A percentile compares a stretch with the other conserved stretches of the same genome.
These are phyloP conservation scores for Drosophila tristis DNA, from an alignment of 1,140 invertebrate genomes.

Conservation along the genomic window DNA sequence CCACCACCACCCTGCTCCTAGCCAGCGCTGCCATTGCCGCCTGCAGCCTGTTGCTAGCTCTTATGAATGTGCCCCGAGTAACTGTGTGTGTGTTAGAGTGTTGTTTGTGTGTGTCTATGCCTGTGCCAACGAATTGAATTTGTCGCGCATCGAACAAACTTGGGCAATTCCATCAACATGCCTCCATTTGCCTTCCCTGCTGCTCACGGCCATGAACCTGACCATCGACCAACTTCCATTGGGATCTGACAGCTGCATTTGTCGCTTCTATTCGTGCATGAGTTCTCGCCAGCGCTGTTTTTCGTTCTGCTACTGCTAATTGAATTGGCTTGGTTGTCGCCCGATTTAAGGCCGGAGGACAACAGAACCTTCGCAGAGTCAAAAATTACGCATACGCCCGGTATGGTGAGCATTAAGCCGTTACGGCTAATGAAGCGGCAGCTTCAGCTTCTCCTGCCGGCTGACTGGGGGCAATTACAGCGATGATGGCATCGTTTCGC, in stretches of 20 bases:
- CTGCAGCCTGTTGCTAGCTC: constrained; percentile 53
- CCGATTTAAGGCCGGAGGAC: background rate
- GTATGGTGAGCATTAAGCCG: constrained; percentile 38
- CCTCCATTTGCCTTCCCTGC: constrained; percentile 7
- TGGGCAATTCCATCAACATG: constrained; percentile 65
- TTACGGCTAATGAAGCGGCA: constrained; percentile 60
- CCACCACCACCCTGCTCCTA: background rate
- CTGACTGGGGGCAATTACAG: constrained; percentile 47
- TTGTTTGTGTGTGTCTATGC: constrained; percentile 6
- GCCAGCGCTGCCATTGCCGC: constrained; percentile 13
- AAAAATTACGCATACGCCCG: constrained; percentile 56
- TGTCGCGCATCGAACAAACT: constrained; percentile 63
- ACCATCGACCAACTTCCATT: constrained; percentile 19
- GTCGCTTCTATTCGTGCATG: background rate
- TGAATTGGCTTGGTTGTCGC: constrained; percentile 45
- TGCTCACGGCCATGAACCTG: constrained; percentile 33
- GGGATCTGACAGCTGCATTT: background rate
- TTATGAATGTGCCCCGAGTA: background rate
- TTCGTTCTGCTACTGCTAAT: constrained; percentile 38
- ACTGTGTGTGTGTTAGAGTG: constrained; percentile 7
- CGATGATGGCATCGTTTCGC: constrained; percentile 25
- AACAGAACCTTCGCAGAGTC: constrained; percentile 14
- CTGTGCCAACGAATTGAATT: constrained; percentile 44
- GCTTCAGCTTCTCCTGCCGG: constrained; percentile 25
- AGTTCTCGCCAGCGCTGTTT: constrained; percentile 27